Conservation (phyloP, 2,888 invertebrate species). For the Hermaeophaga mercurialis region DNA sequence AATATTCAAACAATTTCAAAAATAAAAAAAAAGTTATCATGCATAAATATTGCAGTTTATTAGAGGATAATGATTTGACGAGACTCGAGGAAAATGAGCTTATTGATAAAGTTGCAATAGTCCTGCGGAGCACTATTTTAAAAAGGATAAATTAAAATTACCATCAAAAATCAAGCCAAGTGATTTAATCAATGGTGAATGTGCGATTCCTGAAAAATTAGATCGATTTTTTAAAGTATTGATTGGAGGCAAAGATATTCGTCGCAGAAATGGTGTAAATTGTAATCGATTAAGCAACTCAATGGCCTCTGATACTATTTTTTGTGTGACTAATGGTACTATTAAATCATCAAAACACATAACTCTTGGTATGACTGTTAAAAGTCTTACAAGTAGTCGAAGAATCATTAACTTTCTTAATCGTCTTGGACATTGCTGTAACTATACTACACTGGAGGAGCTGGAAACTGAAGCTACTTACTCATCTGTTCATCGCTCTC, state of each 20-base stretch:
- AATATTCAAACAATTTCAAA: too few species aligned
- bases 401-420: conserved; percentile 20
- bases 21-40: too few species aligned
- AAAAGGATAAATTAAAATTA: neutral
- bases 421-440: conserved; percentile 27
- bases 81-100: too few species aligned
- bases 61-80: too few species aligned
- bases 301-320: conserved; percentile 15
- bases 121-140: too few species aligned
- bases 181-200: conserved; percentile 19
- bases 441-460: conserved; percentile 29
- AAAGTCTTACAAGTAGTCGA: conserved; percentile 25
- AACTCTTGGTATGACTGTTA: conserved; percentile 24
- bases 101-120: too few species aligned
- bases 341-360: conserved; percentile 24
- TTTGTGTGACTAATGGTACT: conserved; percentile 7
- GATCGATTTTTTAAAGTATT: conserved; percentile 8
- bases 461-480: conserved; percentile 32
- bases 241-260: neutral
- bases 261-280: neutral
- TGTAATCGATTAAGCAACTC: conserved; percentile 1
- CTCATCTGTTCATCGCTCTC: conserved; percentile 8
- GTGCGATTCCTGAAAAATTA: conserved; percentile 1
- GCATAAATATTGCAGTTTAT: too few species aligned
- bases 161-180: neutral